Evolutionary conservation across 1,140 invertebrate genomes (phyloP), one percentile per base, ranked within the genome.

Genomic region (Trissolcus basalis): DNA sequence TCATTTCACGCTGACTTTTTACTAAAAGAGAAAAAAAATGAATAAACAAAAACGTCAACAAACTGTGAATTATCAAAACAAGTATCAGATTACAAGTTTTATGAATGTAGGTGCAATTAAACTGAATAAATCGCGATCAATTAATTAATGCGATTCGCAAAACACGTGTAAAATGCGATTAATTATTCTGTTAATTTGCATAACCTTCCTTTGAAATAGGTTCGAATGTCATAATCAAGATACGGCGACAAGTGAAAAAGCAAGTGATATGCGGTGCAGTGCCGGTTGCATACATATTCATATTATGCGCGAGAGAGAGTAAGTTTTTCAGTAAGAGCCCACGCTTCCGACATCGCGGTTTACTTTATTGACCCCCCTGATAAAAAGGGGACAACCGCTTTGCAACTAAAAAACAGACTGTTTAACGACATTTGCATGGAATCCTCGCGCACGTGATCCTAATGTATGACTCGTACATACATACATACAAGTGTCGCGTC

Each of bases 311-410:
- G 59, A 73, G 76, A 64, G 49, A 64, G 48, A 68, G 49, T 39
- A 15, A 36, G 51, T 78, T 74, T 78, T 78, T 73, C 61, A 9
- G 14, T 39, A 16, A 15, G 55, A 59, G 36, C 47, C n/a, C 32
- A 61, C 56, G 58, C 58, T 78, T 78, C 76, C 70, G 65, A 64
- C 70, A 58, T 60, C 41, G 68, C 64, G 47, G 61, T 54, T 70
- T 78, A 65, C 70, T 78, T 73, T 73, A 73, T 78, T 78, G 70
- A 72, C 54, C 76, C 55, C 56, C 19, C 6, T 44, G 76, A 78
- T 78, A 78, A 78, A 70, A 77, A 71, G 45, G 45, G 48, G 27
- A 61, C 58, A 71, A 54, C 50, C 32, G 51, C 58, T 39, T 47
- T 19, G 39, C 16, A 6, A n/a, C 13, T 19, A 48, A 78, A 56